Evolutionary conservation across 23 tunicate species (phyloP).

Genomic region (Ciona savignyi): DNA sequence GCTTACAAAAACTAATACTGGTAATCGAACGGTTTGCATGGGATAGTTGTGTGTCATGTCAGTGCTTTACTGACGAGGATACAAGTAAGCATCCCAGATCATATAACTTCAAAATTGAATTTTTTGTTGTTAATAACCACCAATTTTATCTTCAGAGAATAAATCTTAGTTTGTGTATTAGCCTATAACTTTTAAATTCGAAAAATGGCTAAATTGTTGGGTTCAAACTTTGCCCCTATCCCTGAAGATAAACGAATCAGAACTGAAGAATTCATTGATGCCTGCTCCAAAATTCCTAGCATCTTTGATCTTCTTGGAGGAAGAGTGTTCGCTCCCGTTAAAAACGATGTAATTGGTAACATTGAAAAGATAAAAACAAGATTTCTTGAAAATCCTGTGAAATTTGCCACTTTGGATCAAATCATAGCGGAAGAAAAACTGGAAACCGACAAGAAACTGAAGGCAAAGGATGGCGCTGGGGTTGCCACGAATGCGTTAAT

Average conservation of each 20-base stretch:
- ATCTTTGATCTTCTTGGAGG: constrained; percentile 89
- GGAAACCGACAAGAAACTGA: constrained; percentile 62
- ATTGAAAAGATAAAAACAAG: constrained; percentile 69
- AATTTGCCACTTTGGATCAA: constrained; percentile 54
- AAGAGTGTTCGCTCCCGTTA: constrained; percentile 79
- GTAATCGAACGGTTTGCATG: no score
- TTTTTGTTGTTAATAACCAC: no score
- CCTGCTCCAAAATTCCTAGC: constrained; percentile 56
- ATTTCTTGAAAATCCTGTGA: constrained; percentile 45
- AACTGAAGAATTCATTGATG: constrained; percentile 45
- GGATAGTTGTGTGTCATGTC: no score
- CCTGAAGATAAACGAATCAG: constrained; percentile 57
- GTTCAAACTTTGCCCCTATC: constrained; percentile 39
- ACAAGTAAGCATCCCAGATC: no score
- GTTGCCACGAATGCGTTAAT: constrained; percentile 94
- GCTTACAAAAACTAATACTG: no score
- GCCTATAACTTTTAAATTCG: background rate
- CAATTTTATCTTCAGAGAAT: no score
- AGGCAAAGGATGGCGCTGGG: constrained; percentile 75
- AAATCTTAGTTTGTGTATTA: no score
- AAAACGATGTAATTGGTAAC: constrained; percentile 82
- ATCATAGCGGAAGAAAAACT: constrained; percentile 40
- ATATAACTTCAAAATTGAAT: no score
- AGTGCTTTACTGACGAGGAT: no score
- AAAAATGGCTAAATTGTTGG: constrained; percentile 33